Base-by-base conservation (phyloP, 2,113 vertebrate genomes). In the Phalacrocorax carbo region DNA sequence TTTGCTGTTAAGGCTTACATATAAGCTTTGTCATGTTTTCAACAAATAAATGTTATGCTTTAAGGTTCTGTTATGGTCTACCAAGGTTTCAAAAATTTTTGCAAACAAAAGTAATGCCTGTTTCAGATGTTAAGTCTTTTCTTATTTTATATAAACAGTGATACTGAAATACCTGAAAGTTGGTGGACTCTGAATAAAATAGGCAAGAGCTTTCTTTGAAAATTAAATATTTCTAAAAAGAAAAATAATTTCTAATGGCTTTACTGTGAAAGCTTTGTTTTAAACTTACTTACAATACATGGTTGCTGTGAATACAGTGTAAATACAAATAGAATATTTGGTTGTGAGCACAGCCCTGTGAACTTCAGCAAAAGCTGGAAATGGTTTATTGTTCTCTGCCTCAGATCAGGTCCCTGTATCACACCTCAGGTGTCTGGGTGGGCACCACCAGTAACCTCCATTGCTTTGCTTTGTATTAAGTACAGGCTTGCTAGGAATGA, bases 361-460 rank as follows among this genome's bases (percentile, higher is more conserved):
- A 46, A 32, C 30, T 71, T 64, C 21, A 76, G 10, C 2, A 26
- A 60, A 60, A 40, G 42, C 34, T 88, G 57, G 20, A 66, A 44
- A 49, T 40, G 5, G 0, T 64, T 71, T 38, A 17, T 4, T 62
- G 6, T 55, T 34, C 12, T 82, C 27, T 66, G 32, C 12, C 75
- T 66, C 9, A 6, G 46, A 20, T 4, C 0, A 1, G 29, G 10
- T 3, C 30, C 4, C 9, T 15, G 34, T 65, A 12, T 36, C 26
- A 11, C 46, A 26, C 13, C 13, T 57, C 8, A 3, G 25, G 38
- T n/a, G 15, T 30, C 36, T 42, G 60, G 4, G 26, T n/a, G 18
- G 17, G 7, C 26, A 66, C 17, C 17, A 38, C 29, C 20, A 10
- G 25, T 6, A 46, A 30, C 9, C 25, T 14, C 23, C 15, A 10